These are phyloP conservation scores for Galemys pyrenaicus DNA, from an alignment of 2,113 vertebrate genomes.

Conservation along the genomic window DNA sequence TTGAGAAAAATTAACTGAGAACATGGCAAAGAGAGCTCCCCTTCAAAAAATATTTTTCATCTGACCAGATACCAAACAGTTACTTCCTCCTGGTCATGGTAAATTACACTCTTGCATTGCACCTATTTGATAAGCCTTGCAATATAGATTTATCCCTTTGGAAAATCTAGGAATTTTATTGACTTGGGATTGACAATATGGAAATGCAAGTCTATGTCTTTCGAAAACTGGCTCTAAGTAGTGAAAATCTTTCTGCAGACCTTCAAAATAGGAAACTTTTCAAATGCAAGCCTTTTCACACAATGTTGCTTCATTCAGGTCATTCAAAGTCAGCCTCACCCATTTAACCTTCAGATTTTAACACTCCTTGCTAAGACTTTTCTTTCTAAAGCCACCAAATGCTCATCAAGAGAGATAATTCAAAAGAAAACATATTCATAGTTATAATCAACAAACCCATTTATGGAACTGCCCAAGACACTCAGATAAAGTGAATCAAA, in stretches of 20 bases:
- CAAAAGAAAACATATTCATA: slow-evolving; percentile 65
- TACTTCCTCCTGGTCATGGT: not conserved
- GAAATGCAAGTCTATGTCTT: not conserved
- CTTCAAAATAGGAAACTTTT: slow-evolving; percentile 6
- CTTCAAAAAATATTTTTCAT: slow-evolving; percentile 48
- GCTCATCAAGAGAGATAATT: slow-evolving; percentile 61
- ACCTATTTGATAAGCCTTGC: not conserved
- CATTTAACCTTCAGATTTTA: slow-evolving; percentile 58
- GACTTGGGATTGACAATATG: not conserved
- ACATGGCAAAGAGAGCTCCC: not conserved
- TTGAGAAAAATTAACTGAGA: not conserved
- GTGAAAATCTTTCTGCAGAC: not conserved
- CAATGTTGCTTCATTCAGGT: slow-evolving; percentile 13
- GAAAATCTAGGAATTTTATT: not conserved
- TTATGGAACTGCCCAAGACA: slow-evolving; percentile 65
- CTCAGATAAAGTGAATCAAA: slow-evolving; percentile 77
- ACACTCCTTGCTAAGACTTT: not conserved
- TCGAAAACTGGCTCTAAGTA: not conserved
- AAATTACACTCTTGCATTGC: not conserved
- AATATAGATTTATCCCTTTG: not conserved
- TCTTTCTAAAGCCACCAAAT: slow-evolving; percentile 53
- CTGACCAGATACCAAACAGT: not conserved
- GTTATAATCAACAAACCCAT: slow-evolving; percentile 73
- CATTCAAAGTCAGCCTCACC: slow-evolving; percentile 10
- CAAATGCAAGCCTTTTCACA: not conserved